Evolutionary conservation across 2,797 vertebrate species (phyloP), one percentile per base, ranked within the genome.

Genomic region (Malurus splendens): DNA sequence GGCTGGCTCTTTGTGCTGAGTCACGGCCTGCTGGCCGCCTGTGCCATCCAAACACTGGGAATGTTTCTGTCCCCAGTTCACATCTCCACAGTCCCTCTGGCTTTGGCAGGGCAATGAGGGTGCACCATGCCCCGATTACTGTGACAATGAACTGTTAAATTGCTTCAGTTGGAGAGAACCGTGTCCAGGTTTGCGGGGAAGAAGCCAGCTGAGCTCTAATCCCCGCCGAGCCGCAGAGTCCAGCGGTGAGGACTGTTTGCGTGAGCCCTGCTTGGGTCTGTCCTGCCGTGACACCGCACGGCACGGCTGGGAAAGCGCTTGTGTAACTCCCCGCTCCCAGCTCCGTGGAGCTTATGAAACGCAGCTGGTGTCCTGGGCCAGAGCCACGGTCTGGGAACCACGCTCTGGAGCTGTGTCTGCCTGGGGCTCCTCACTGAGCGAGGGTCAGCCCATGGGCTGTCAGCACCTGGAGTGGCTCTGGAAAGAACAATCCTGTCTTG

Each of bases 1-100:
- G 86, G 59, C 76, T 11, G 56, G 36, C 59, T 85, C 50, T 60
- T 17, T 9, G 55, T 92, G 93, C 93, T 91, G 93, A 93, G 86
- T 95, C 94, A 93, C 41, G 0, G 84, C 70, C 72, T 4, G 62
- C 62, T 66, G 19, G 12, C 87, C 1, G 74, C 73, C 77, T 15
- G 51, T 1, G 6, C 60, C 3, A 15, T 17, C 70, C 82, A 2
- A 10, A 2, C 32, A 3, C 45, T 3, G 2, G 14, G 9, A 11
- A 4, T 6, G 5, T 14, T 44, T 8, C 59, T 60, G 52, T 18
- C 41, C 36, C 55, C 27, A 32, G 3, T 36, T 79, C 32, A 7
- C 13, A 14, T 6, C 48, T 27, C 4, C 6, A 4, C 56, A 3
- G 45, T 2, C 27, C 68, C 1, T 9, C 80, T 3, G 55, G 45